phyloP scores from a whole-genome alignment of 1,140 invertebrate species.

The Choristoneura fumiferana region DNA sequence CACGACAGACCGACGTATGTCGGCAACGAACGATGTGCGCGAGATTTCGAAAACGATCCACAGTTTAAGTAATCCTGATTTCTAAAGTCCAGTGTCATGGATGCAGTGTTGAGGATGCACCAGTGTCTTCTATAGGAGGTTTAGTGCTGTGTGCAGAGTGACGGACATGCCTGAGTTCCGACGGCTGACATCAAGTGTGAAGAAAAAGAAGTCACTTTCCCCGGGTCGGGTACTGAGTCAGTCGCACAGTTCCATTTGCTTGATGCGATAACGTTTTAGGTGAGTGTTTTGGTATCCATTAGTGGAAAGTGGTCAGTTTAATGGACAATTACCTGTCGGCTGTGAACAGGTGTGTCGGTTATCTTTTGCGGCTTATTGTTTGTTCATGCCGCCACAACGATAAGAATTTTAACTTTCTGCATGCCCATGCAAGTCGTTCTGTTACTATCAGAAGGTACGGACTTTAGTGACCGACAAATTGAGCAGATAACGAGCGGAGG shows the following conservation, averaged over 20 bases:
- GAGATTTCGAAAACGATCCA: slow-evolving; percentile 44
- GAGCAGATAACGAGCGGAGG: no score
- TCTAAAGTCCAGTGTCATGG: slow-evolving; percentile 38
- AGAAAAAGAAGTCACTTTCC: slow-evolving; percentile 69
- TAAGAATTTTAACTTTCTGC: slow-evolving; percentile 9
- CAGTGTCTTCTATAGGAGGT: slow-evolving; percentile 36
- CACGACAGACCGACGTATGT: slow-evolving; percentile 11
- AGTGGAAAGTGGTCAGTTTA: slow-evolving; percentile 45
- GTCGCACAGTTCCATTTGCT: slow-evolving; percentile 53
- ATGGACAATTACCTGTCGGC: slow-evolving; percentile 34
- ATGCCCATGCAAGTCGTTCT: neutral
- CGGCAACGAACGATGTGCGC: slow-evolving; percentile 41
- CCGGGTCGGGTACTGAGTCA: slow-evolving; percentile 47
- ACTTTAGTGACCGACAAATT: no score
- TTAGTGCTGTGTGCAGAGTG: slow-evolving; percentile 45
- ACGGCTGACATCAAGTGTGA: slow-evolving; percentile 64
- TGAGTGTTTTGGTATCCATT: slow-evolving; percentile 57
- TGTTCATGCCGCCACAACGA: neutral
- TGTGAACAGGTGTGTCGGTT: slow-evolving; percentile 36
- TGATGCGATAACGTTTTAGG: slow-evolving; percentile 76
- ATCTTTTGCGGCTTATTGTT: slow-evolving; percentile 16
- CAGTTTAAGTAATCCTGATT: slow-evolving; percentile 22
- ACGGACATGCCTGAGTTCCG: slow-evolving; percentile 71
- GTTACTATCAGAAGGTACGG: neutral
- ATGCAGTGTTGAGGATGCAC: slow-evolving; percentile 65